Base-by-base conservation (phyloP, 2,797 vertebrate genomes). In the Hylomyscus alleni region DNA sequence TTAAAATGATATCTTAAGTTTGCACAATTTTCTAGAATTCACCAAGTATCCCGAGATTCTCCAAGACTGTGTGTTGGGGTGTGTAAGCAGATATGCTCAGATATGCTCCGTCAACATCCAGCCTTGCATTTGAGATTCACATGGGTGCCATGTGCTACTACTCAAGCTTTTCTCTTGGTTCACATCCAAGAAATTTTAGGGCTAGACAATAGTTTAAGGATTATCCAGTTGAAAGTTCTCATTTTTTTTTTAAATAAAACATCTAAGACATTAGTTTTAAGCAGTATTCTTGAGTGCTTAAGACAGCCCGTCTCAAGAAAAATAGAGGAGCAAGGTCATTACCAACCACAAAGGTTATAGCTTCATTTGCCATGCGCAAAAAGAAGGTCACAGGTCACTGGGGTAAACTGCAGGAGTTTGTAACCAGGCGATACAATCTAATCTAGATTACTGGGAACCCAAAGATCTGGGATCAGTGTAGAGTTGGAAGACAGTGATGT, bases 11-110 rank as follows among this genome's bases (percentile, higher is more conserved):
- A 34, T 31, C 13, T 95, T 78, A 56, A 60, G 11, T 92, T 87
- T 77, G 26, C 34, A 31, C 83, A 47, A 73, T 50, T 69, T 95
- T 37, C 26, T 89, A 62, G 22, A 67, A 89, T 93, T 96, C 20
- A 58, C 22, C n/a, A 81, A 67, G 8, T 84, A 92, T 67, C 19
- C 37, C 72, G 31, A 92, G 40, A 73, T 62, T 65, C 7, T 62
- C 37, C n/a, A 88, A 58, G 65, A 24, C 37, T 91, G 54, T 76
- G 12, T 12, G 4, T 47, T 89, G 19, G n/a, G 87, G 75, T 62
- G 94, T 73, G 22, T 31, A 90, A 92, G 34, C 72, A 4, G 72
- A 4, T 40, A 20, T 69, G 88, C 34, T 90, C 12, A 4, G 72
- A 3, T 40, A 24, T 69, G 88, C 29, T 90, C 12, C 26, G 75